Evolutionary conservation across 2,797 vertebrate genomes (phyloP).

Genomic region (Clangula hyemalis): DNA sequence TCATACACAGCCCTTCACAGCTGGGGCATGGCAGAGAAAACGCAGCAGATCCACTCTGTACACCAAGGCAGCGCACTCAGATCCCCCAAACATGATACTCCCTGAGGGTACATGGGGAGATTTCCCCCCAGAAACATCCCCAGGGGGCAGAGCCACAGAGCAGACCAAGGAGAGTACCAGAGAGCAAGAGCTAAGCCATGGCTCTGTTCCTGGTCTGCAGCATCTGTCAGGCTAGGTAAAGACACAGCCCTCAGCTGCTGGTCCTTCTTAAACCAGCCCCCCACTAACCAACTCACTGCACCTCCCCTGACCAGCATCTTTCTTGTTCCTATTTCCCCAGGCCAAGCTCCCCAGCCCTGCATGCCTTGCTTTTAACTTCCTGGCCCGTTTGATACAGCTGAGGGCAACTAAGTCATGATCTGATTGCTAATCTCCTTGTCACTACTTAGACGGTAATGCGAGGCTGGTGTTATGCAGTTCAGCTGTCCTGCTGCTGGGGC

Average conservation of each 20-base stretch:
- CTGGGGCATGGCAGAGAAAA: neutral
- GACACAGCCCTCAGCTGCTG: fast-evolving
- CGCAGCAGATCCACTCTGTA: neutral
- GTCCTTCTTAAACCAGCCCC: neutral
- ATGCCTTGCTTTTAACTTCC: constrained; percentile 17
- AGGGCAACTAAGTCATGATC: constrained; percentile 6
- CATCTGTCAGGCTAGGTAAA: neutral
- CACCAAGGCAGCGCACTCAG: neutral
- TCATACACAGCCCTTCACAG: neutral
- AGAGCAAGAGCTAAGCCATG: neutral
- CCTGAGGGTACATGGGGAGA: neutral
- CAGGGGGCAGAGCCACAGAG: neutral
- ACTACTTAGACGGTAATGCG: constrained; percentile 10
- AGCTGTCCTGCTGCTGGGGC: neutral
- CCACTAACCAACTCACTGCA: neutral
- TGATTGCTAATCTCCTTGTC: constrained; percentile 5
- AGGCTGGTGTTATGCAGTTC: constrained; percentile 32
- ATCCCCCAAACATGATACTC: fast-evolving
- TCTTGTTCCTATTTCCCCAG: neutral
- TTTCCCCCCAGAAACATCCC: neutral
- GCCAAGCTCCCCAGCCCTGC: neutral
- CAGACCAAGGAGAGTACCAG: neutral
- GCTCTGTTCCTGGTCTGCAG: neutral
- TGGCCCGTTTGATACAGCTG: neutral
- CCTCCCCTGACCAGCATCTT: neutral